Base-by-base conservation (phyloP, 2,113 vertebrate genomes). In the Lynx canadensis region DNA sequence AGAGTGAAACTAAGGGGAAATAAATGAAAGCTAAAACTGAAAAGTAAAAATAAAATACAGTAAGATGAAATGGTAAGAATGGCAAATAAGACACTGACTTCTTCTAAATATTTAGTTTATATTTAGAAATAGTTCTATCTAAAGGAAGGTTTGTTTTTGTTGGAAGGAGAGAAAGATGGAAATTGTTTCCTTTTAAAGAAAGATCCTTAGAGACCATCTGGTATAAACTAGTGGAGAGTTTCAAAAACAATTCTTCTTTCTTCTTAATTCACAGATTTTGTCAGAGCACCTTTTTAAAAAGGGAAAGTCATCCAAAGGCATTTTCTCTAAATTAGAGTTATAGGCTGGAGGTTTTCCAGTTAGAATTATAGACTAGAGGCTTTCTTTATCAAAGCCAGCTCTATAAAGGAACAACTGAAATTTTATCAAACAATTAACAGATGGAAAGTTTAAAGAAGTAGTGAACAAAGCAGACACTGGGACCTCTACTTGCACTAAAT, bases 1-100 rank as follows among this genome's bases (percentile, higher is more conserved):
- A 83, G 2, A 88, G 71, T 90, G 38, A 74, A 96, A 83, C 95
- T 36, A 79, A 5, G 15, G 41, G 0, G 0, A 76, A 98, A 79
- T 69, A 63, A 90, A 55, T 60, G 60, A 98, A 95, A 63, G 52
- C 29, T 95, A 81, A 95, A 98, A 79, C 69, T 97, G 55, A 41
- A 94, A 68, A 96, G 68, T 95, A 86, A 97, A 96, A 95, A 91
- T 55, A 63, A 93, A 92, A 88, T 82, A 45, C 27, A 89, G 69
- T 78, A 96, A 94, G 23, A 68, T 74, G 29, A 92, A 97, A 86
- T 96, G 95, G 65, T 41, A 96, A 92, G 88, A 97, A 96, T 96
- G 84, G 48, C 89, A 92, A 97, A 60, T 18, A 89, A 73, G 60
- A 65, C 57, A 78, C 48, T 82, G 36, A 92, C 83, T 92, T 95